phyloP scores from a whole-genome alignment of 2,888 invertebrate species.

The Gymnocheta viridis region DNA sequence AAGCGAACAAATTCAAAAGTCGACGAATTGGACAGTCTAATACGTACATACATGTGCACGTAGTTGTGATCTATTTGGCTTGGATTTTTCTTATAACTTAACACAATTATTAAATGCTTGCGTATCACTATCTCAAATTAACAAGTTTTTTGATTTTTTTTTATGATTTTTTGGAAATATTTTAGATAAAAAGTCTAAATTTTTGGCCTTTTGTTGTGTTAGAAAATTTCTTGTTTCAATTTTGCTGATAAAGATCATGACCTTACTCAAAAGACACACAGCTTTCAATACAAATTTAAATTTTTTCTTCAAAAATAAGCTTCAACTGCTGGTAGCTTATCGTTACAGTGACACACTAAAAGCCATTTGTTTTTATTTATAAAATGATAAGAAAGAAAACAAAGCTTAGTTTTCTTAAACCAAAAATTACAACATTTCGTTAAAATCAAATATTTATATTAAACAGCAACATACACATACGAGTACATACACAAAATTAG shows the following conservation, averaged over 20 bases:
- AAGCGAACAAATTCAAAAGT: no score
- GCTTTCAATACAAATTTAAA: neutral
- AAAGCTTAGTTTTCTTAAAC: neutral
- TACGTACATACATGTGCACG: neutral
- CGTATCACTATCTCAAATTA: neutral
- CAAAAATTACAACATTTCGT: conserved; percentile 45
- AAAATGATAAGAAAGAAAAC: conserved; percentile 46
- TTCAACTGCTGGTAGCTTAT: conserved; percentile 29
- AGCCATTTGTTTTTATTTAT: conserved; percentile 3
- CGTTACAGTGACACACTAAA: conserved; percentile 34
- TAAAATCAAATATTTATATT: conserved; percentile 39
- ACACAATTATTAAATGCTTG: neutral
- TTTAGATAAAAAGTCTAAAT: neutral
- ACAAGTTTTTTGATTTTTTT: neutral
- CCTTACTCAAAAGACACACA: conserved; percentile 4
- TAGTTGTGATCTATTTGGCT: neutral
- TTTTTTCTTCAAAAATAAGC: neutral
- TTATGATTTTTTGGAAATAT: neutral
- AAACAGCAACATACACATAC: neutral
- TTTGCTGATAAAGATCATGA: conserved; percentile 47
- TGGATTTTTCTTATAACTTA: neutral
- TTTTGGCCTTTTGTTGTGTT: neutral
- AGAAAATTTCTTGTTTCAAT: conserved; percentile 9
- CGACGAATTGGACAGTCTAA: no score
- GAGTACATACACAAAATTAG: no score